Evolutionary conservation across 1,140 invertebrate species (phyloP), one percentile per base, ranked within the genome.

Genomic region (Papilio aristodemus): DNA sequence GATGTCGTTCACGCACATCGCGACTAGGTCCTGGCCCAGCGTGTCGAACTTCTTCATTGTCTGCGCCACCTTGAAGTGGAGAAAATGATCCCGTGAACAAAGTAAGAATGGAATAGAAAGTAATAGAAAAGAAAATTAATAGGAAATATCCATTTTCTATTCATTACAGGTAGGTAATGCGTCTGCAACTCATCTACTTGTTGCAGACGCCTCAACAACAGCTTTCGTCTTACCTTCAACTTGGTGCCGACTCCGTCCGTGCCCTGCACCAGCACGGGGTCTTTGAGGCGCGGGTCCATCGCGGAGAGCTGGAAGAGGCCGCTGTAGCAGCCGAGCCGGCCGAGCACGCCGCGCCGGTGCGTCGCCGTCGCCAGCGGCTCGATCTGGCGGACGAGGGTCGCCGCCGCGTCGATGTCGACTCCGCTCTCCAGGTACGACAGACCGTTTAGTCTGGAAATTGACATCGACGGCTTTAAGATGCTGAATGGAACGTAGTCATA

Each of bases 1-100:
- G 58, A 99, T 95, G 89, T 99, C 98, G 92, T 99, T 99, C 2
- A 98, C 98, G 85, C 97, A 98, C 97, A 99, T 99, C 9, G 98
- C 98, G 9, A 99, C 98, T 37, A 99, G 93, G 92, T 99, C 99
- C 78, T 98, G 96, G 1, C 98, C 99, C 68, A 99, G 94, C 0
- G 95, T 96, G 73, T 95, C 93, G 84, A 98, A 97, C 58, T 95
- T 94, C 19, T 95, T 93, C 67, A 94, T 94, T 67, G 94, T 93
- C 81, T 98, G 93, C 0, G 98, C 98, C 77, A 99, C 94, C 95
- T 98, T 73, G 0, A 69, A 79, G 11, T 17, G 37, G 3, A 54
- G 22, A 22, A 17, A 8, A 32, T 32, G 27, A 32, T 6, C 2
- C 6, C 27, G 6, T 32, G 2, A 7, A 19, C 17, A 17, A 14